A percentile compares a stretch with the other conserved stretches of the same genome.
phyloP scores from a whole-genome alignment of 1,140 invertebrate species.

The Drosophila quadrilineata region DNA sequence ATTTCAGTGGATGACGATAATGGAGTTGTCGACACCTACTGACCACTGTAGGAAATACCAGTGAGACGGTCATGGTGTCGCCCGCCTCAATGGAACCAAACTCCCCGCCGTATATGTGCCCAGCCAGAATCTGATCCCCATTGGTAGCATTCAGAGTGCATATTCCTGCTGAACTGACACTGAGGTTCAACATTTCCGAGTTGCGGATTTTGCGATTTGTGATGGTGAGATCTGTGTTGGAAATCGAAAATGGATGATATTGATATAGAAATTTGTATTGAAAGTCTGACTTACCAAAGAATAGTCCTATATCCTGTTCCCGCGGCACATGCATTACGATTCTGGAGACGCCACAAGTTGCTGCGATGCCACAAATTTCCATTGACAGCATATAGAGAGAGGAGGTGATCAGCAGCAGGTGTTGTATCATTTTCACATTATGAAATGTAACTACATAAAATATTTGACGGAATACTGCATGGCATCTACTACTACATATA shows the following conservation, averaged over 20 bases:
- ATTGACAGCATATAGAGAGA: conserved; percentile 12
- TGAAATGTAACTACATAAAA: not conserved
- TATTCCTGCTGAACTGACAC: conserved; percentile 40
- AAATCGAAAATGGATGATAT: no score
- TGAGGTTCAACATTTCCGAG: conserved; percentile 45
- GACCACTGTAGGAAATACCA: conserved; percentile 74
- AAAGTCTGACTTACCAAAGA: conserved; percentile 50
- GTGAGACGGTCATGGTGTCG: conserved; percentile 50
- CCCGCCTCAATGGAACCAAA: conserved; percentile 60
- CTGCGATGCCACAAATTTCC: not conserved
- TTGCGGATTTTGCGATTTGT: conserved; percentile 27
- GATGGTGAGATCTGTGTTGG: conserved; percentile 51
- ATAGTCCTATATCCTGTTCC: conserved; percentile 59
- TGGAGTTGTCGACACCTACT: not conserved
- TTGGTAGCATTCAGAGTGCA: conserved; percentile 55
- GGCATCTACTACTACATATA: no score
- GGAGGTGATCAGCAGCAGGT: conserved; percentile 27
- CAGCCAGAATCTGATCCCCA: conserved; percentile 34
- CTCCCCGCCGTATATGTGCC: conserved; percentile 56
- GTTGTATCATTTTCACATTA: conserved; percentile 49
- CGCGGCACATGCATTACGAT: conserved; percentile 56
- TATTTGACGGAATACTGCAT: not conserved
- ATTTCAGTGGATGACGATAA: not conserved
- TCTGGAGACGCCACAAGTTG: conserved; percentile 39
- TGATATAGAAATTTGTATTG: not conserved